phyloP scores from a whole-genome alignment of 2,113 vertebrate genomes.

The Oncorhynchus clarkii region DNA sequence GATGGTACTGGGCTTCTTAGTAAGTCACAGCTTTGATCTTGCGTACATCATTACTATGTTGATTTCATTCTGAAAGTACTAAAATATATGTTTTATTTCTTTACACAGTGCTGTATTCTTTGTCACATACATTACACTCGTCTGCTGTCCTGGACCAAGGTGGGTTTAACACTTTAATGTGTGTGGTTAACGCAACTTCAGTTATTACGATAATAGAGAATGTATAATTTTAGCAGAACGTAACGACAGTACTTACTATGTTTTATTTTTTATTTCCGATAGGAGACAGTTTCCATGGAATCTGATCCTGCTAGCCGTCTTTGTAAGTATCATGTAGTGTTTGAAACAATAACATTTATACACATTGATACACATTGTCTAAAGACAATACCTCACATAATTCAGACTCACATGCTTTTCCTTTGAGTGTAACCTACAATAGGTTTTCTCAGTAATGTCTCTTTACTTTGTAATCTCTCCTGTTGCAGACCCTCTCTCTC shows the following conservation, averaged over 20 bases:
- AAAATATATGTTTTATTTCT: slow-evolving; percentile 24
- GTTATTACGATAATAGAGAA: background rate
- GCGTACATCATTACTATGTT: background rate
- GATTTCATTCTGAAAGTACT: background rate
- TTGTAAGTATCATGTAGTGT: slow-evolving; percentile 78
- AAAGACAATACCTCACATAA: too few relatives aligned
- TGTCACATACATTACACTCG: slow-evolving; percentile 87
- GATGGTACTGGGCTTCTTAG: slow-evolving; percentile 97
- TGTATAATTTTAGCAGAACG: background rate
- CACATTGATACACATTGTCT: background rate
- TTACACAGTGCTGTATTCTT: slow-evolving; percentile 86
- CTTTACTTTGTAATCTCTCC: slow-evolving; percentile 11
- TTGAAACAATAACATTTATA: background rate
- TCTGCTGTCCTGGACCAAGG: slow-evolving; percentile 88
- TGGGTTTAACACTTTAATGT: slow-evolving; percentile 41
- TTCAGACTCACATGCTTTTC: background rate
- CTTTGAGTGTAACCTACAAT: background rate
- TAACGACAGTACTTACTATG: background rate
- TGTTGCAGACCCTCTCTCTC: slow-evolving; percentile 87
- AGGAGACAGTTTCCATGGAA: slow-evolving; percentile 95
- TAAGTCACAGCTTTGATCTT: slow-evolving; percentile 70
- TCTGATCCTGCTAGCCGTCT: slow-evolving; percentile 86
- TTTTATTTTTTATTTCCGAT: slow-evolving; percentile 1
- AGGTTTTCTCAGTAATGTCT: background rate
- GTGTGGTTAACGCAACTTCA: background rate